Evolutionary conservation across 1,140 invertebrate genomes (phyloP).

Genomic region (Gonatopus flavifemur): DNA sequence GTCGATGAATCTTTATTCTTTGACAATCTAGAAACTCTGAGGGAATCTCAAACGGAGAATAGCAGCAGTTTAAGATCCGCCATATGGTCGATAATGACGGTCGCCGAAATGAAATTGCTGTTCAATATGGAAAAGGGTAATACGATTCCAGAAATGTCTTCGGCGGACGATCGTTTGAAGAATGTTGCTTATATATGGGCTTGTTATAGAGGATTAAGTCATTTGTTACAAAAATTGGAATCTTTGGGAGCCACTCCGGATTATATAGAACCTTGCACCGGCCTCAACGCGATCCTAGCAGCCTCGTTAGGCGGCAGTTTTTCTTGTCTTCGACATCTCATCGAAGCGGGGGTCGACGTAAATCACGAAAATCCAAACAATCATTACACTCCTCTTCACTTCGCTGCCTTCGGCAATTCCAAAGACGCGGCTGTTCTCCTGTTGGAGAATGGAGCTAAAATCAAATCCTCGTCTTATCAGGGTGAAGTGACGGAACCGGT

Average conservation of each 20-base stretch:
- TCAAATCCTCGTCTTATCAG: slow-evolving; percentile 23
- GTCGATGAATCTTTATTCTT: slow-evolving; percentile 52
- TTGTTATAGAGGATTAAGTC: slow-evolving; percentile 42
- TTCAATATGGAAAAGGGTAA: slow-evolving; percentile 51
- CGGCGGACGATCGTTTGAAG: slow-evolving; percentile 26
- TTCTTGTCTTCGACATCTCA: slow-evolving; percentile 46
- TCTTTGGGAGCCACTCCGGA: slow-evolving; percentile 32
- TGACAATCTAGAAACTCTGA: slow-evolving; percentile 45
- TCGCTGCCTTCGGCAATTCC: slow-evolving; percentile 61
- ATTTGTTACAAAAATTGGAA: slow-evolving; percentile 43
- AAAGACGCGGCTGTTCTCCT: slow-evolving; percentile 57
- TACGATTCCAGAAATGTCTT: slow-evolving; percentile 6
- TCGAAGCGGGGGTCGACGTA: slow-evolving; percentile 41
- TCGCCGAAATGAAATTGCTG: slow-evolving; percentile 48
- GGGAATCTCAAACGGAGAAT: slow-evolving; percentile 45
- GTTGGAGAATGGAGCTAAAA: slow-evolving; percentile 57
- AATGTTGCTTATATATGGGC: slow-evolving; percentile 50
- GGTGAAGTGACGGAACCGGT: slow-evolving; percentile 52
- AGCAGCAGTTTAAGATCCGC: slow-evolving; percentile 50
- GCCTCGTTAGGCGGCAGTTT: slow-evolving; percentile 43
- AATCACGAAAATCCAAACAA: slow-evolving; percentile 50
- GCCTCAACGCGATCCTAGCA: slow-evolving; percentile 44
- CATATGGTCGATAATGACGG: slow-evolving; percentile 49
- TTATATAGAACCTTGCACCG: slow-evolving; percentile 45
- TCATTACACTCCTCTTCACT: slow-evolving; percentile 63